Percentiles rank a stretch among this genome's conserved stretches.
These are phyloP conservation scores for Prolemur simus DNA, from an alignment of 2,113 vertebrate species.

Conservation along the genomic window DNA sequence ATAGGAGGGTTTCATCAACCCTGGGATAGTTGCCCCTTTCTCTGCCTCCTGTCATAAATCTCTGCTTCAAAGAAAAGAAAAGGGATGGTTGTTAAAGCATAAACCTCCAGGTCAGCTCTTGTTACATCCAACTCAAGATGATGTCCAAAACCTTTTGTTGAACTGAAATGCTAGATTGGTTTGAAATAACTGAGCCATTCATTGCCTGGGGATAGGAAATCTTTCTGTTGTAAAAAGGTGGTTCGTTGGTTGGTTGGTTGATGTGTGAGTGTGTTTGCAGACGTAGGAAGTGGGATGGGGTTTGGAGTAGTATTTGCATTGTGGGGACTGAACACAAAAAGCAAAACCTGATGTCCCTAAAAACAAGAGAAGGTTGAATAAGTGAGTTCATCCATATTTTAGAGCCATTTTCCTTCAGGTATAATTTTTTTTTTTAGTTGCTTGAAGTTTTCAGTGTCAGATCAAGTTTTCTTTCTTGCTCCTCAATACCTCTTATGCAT, in stretches of 20 bases:
- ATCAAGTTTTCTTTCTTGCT: neutral
- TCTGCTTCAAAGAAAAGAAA: slow-evolving; percentile 44
- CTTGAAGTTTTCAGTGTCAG: neutral
- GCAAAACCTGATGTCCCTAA: neutral
- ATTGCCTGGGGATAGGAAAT: slow-evolving; percentile 53
- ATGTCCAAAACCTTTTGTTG: slow-evolving; percentile 29
- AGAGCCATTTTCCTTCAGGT: neutral
- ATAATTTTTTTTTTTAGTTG: neutral
- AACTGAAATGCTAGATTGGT: slow-evolving; percentile 29
- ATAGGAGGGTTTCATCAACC: neutral
- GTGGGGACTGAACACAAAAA: neutral
- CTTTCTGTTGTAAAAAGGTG: slow-evolving; percentile 36
- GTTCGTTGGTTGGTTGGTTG: neutral
- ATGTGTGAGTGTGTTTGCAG: neutral
- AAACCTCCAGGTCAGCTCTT: slow-evolving; percentile 46
- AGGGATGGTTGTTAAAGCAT: slow-evolving; percentile 14
- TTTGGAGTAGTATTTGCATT: neutral
- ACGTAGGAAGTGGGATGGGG: neutral
- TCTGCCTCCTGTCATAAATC: slow-evolving; percentile 39
- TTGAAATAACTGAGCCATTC: slow-evolving; percentile 48
- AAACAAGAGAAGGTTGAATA: neutral
- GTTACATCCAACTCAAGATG: neutral
- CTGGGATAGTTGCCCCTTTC: neutral
- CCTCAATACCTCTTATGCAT: neutral
- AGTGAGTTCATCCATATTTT: fast-evolving